Percentiles rank a stretch among this genome's conserved stretches.
These are phyloP conservation scores for Peromyscus aztecus DNA, from an alignment of 2,797 vertebrate genomes.

Conservation along the genomic window DNA sequence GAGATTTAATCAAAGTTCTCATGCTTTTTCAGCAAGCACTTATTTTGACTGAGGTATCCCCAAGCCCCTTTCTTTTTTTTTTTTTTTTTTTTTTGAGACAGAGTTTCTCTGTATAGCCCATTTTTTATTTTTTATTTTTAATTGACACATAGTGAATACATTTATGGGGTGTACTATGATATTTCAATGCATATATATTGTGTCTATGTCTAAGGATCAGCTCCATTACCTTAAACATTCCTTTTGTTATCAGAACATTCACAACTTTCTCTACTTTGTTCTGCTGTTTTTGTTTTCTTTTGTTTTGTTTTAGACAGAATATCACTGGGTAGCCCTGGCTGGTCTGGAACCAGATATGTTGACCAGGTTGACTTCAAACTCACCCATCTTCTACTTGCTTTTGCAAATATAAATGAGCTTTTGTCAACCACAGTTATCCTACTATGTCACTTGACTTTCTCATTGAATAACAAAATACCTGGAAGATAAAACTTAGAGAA, in stretches of 20 bases:
- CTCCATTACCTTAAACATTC: background rate
- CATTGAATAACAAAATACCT: background rate
- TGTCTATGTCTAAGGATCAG: background rate
- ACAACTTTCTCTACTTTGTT: background rate
- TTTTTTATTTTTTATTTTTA: background rate
- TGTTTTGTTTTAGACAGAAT: background rate
- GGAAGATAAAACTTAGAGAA: background rate
- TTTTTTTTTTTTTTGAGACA: too few relatives aligned
- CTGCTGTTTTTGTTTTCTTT: background rate
- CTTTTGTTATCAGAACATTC: background rate
- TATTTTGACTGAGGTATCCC: background rate
- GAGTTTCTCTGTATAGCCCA: too few relatives aligned
- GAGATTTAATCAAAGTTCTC: background rate
- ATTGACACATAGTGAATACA: background rate
- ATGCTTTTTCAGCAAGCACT: background rate
- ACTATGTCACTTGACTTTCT: background rate
- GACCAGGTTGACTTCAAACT: too few relatives aligned
- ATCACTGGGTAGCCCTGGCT: background rate
- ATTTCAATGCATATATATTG: background rate
- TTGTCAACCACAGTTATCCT: background rate
- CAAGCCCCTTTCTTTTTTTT: too few relatives aligned
- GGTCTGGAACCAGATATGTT: background rate
- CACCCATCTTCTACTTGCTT: background rate
- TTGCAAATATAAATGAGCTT: background rate
- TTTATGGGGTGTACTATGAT: background rate